A percentile compares a stretch with the other conserved stretches of the same genome.
phyloP scores from a whole-genome alignment of 2,797 vertebrate species.

The Percopsis omiscomaycus region DNA sequence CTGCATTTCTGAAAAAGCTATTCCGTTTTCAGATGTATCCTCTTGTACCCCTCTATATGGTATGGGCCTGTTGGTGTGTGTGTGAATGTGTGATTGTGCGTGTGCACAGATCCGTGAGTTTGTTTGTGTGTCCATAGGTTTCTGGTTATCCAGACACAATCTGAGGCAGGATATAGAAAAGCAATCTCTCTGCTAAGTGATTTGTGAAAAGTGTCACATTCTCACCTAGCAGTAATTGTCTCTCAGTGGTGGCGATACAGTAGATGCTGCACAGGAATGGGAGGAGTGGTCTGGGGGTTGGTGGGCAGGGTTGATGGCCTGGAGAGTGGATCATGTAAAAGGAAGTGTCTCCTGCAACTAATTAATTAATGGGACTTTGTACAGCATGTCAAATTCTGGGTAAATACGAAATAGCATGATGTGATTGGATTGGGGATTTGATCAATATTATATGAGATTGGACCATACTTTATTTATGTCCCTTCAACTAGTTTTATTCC shows the following conservation, averaged over 20 bases:
- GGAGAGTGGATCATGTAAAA: constrained; percentile 12
- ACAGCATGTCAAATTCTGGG: constrained; percentile 2
- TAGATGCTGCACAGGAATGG: constrained; percentile 26
- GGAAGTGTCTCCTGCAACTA: constrained; percentile 14
- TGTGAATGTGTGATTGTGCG: background rate
- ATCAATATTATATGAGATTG: constrained; percentile 36
- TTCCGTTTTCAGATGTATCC: too few relatives aligned
- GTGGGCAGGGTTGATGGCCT: constrained; percentile 13
- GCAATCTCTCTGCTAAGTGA: constrained; percentile 67
- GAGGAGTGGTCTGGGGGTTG: background rate
- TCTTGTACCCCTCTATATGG: too few relatives aligned
- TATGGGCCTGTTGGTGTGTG: too few relatives aligned
- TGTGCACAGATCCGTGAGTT: constrained; percentile 5
- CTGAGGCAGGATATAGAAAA: constrained; percentile 55
- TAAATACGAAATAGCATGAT: constrained; percentile 20
- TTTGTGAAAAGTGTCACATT: constrained; percentile 69
- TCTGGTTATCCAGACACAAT: constrained; percentile 40
- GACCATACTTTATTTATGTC: constrained; percentile 46
- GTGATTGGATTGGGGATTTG: constrained; percentile 13
- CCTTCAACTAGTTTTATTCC: constrained; percentile 15
- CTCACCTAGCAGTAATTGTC: constrained; percentile 65
- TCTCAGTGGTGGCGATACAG: constrained; percentile 47
- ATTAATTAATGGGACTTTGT: constrained; percentile 19
- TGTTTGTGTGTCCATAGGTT: constrained; percentile 17
- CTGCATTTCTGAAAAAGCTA: too few relatives aligned